Conservation (phyloP, 1,140 invertebrate genomes). For the Archivesica marissinica region DNA sequence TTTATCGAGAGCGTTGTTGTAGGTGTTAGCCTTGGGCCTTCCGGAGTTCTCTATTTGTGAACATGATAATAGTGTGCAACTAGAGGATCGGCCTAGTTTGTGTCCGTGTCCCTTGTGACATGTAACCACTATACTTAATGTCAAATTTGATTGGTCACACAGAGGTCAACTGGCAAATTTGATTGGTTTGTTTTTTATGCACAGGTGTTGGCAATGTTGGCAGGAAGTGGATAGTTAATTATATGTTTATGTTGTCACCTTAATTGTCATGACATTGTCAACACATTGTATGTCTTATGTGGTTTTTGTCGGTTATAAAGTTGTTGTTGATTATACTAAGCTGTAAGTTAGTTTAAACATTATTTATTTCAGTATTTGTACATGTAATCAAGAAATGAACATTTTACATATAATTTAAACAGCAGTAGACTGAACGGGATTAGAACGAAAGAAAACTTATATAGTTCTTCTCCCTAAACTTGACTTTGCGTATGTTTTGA, state of each 20-base stretch:
- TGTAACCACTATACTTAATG: conserved; percentile 37
- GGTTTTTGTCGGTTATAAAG: too few relatives aligned
- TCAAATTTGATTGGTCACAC: conserved; percentile 39
- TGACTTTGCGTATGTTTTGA: not conserved
- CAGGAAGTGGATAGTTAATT: conserved; percentile 11
- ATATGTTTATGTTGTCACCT: conserved; percentile 37
- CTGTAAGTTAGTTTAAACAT: too few relatives aligned
- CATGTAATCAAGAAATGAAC: too few relatives aligned
- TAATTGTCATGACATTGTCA: conserved; percentile 2
- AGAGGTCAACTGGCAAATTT: conserved; percentile 32
- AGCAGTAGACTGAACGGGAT: too few relatives aligned
- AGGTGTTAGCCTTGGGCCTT: too few relatives aligned
- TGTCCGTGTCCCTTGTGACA: not conserved
- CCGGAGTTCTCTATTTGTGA: too few relatives aligned
- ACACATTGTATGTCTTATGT: not conserved
- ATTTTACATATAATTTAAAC: too few relatives aligned
- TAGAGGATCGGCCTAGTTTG: not conserved
- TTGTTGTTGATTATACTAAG: not conserved
- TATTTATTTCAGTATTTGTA: too few relatives aligned
- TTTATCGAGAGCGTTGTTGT: too few relatives aligned
- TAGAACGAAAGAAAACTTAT: too few relatives aligned
- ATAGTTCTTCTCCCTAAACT: too few relatives aligned
- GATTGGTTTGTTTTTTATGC: conserved; percentile 12
- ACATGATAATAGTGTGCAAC: not conserved
- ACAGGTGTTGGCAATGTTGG: not conserved